Base-by-base conservation (phyloP, 2,113 vertebrate genomes). In the Thunnus thynnus region DNA sequence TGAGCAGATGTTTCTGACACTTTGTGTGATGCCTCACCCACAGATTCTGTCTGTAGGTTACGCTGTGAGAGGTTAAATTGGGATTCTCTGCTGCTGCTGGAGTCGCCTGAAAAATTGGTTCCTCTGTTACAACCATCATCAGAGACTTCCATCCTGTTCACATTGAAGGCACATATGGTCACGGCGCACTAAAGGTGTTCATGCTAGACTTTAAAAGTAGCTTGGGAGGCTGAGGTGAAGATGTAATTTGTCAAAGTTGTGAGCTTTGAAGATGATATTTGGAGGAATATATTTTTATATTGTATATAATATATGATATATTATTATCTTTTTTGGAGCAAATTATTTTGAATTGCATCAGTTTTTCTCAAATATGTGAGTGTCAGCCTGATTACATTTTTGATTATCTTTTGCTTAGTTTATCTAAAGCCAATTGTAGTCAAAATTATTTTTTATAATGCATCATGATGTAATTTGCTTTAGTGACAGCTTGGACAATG, bases 1-100 rank as follows among this genome's bases (percentile, higher is more conserved):
- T 62, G 78, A 90, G 88, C 90, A 90, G 88, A 91, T 93, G 92
- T 88, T 91, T 84, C 71, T 87, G 88, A 89, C 91, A 87, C 86
- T 88, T 56, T 30, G 55, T 62, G 82, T 22, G 83, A 85, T 62
- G 75, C 75, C 44, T 85, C 57, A 63, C 18, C 52, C 71, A 18
- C 76, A 76, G 48, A 86, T 41, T 60, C 58, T 76, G 72, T 79
- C 80, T 63, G 67, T 44, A 58, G 84, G 65, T 61, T 30, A 52
- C n/a, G 48, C 67, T 54, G 58, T 12, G 56, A 76, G 86, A 83
- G 74, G 82, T 84, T 89, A 55, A 76, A 78, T 47, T 82, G 77
- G 69, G 72, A 75, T 80, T 77, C 58, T 56, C 46, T 77, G 74
- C 66, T 54, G 50, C 79, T 80, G 46, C 81, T 36, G 57, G 66